phyloP scores from a whole-genome alignment of 2,888 invertebrate genomes.

The Phrixothrix hirtus region DNA sequence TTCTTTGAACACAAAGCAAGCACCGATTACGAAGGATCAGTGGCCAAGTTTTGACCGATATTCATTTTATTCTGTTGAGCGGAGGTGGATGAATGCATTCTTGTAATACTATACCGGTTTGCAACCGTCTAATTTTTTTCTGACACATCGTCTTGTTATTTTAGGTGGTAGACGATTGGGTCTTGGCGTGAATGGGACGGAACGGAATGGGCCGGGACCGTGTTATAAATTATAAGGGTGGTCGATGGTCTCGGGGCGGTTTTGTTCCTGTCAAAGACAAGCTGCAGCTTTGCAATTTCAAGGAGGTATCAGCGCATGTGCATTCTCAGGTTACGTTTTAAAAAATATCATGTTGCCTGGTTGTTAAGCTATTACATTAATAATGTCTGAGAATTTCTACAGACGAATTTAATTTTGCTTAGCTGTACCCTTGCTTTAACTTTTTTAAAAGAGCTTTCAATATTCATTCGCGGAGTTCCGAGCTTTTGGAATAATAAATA shows the following conservation, averaged over 20 bases:
- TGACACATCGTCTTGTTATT: conserved; percentile 26
- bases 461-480: conserved; percentile 13
- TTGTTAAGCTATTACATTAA: conserved; percentile 10
- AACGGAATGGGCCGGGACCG: conserved; percentile 13
- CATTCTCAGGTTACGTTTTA: background rate
- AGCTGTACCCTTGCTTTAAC: conserved; percentile 7
- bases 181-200: conserved; percentile 19
- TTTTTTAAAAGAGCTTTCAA: conserved; percentile 8
- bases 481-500: conserved; percentile 4
- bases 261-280: conserved; percentile 22
- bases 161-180: too few species aligned
- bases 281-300: conserved; percentile 14
- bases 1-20: conserved; percentile 26
- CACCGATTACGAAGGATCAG: conserved; percentile 25
- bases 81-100: conserved; percentile 21
- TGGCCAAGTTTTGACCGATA: conserved; percentile 29
- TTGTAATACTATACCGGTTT: conserved; percentile 21
- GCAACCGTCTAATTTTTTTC: conserved; percentile 21
- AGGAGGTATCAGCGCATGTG: conserved; percentile 7
- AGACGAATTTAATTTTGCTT: conserved; percentile 12
- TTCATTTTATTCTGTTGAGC: conserved; percentile 13
- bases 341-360: conserved; percentile 20
- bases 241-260: conserved; percentile 23
- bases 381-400: conserved; percentile 12
- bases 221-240: conserved; percentile 35